Base-by-base conservation (phyloP, 2,797 vertebrate genomes). In the Ambastaia sidthimunki region DNA sequence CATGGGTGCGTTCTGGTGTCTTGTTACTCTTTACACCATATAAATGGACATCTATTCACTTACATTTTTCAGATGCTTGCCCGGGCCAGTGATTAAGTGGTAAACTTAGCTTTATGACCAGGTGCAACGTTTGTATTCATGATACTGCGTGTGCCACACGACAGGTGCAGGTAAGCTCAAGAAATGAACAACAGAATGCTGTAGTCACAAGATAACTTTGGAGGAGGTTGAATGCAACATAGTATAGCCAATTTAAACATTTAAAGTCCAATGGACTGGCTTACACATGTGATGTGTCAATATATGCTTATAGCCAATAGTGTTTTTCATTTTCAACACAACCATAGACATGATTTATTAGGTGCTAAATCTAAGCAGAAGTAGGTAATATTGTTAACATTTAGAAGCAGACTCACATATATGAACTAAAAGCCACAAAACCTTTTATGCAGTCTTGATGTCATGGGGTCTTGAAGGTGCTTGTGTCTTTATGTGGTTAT, bases 1-100 rank as follows among this genome's bases (percentile, higher is more conserved):
- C 74, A 60, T 78, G 4, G 54, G 37, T 50, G 28, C 1, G 19
- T 41, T 63, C 48, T 72, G 77, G 77, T 79, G 31, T 79, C 69
- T 65, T 63, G 28, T 79, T 79, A 21, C 59, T 41, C 31, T 66
- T 65, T 12, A 79, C 77, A 65, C 69, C 37, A 3, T 18, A 41
- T 79, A 44, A 47, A 69, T 19, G 50, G 19, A 71, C 47, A 34
- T 78, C 25, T 37, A n/a, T 62, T 71, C 3, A 2, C 66, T 77
- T 60, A 60, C 70, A 69, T 62, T 25, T 59, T 62, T 62, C 59
- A 62, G 9, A 57, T 3, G 10, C 23, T 25, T 25, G 1, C 13
- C 7, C n/a, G 11, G 25, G 44, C 55, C 41, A 59, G 37, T 48
- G 66, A 13, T 3, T 4, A 21, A 52, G 55, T 15, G 23, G 4